phyloP scores from a whole-genome alignment of 2,888 invertebrate species.

The Linnaemya tessellans region DNA sequence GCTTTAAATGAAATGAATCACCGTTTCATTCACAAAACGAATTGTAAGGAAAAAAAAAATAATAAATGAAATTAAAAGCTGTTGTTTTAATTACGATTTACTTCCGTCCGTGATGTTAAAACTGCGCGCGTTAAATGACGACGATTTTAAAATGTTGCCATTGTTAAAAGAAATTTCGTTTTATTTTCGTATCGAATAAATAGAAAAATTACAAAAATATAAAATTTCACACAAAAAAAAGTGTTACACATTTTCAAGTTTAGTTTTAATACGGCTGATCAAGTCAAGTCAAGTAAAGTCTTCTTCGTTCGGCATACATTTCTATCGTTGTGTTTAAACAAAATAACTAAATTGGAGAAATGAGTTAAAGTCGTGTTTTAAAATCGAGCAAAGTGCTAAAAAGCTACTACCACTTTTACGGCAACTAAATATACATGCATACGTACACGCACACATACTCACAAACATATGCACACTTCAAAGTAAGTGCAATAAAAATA shows the following conservation, averaged over 20 bases:
- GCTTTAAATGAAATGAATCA: not conserved
- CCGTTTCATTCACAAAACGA: not conserved
- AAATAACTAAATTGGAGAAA: conserved; percentile 56
- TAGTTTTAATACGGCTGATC: conserved; percentile 40
- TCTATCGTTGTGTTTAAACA: conserved; percentile 49
- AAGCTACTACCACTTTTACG: conserved; percentile 58
- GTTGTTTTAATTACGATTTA: conserved; percentile 9
- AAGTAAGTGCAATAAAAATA: conserved; percentile 31
- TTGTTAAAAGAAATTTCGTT: conserved; percentile 70
- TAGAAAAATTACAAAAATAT: conserved; percentile 40
- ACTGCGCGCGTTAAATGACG: conserved; percentile 62
- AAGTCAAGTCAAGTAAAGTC: not conserved
- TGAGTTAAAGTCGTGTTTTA: conserved; percentile 73
- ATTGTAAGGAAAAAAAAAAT: not conserved
- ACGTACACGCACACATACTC: not conserved
- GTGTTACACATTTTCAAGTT: conserved; percentile 70
- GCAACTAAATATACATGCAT: not conserved
- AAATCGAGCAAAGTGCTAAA: conserved; percentile 78
- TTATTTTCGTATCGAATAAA: conserved; percentile 59
- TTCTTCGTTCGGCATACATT: conserved; percentile 19
- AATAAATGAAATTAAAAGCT: not conserved
- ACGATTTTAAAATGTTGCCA: conserved; percentile 49
- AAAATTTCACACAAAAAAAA: conserved; percentile 67
- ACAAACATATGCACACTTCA: not conserved
- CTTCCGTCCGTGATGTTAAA: conserved; percentile 53